Evolutionary conservation across 1,140 invertebrate genomes (phyloP).

Genomic region (Ladona fulva): DNA sequence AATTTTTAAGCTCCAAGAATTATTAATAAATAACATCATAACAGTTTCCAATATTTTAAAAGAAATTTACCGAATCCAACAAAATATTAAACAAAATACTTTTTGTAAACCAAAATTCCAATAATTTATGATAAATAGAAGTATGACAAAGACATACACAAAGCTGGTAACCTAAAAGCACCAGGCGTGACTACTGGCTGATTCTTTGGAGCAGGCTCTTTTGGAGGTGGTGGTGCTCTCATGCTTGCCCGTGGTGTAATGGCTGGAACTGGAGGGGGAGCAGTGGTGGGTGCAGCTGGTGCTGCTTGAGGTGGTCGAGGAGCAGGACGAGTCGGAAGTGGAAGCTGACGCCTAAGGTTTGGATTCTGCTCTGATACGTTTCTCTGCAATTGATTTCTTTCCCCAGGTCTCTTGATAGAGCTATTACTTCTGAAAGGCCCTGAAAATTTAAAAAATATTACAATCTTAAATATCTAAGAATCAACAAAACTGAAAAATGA

Average conservation of each 20-base stretch:
- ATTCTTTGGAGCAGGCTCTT: slow-evolving; percentile 42
- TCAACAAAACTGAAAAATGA: too few relatives aligned
- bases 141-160: not conserved
- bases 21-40: too few relatives aligned
- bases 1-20: not conserved
- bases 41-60: too few relatives aligned
- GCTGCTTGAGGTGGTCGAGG: slow-evolving; percentile 11
- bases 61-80: too few relatives aligned
- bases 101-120: too few relatives aligned
- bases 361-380: too few relatives aligned
- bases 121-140: not conserved
- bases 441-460: too few relatives aligned
- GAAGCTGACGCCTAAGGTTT: too few relatives aligned
- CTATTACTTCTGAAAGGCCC: too few relatives aligned
- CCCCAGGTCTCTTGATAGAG: too few relatives aligned
- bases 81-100: not conserved
- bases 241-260: not conserved
- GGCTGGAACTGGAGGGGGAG: slow-evolving; percentile 10
- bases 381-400: too few relatives aligned
- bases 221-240: slow-evolving; percentile 41
- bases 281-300: slow-evolving; percentile 22
- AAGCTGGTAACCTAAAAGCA: slow-evolving; percentile 30
- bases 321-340: not conserved
- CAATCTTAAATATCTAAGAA: too few relatives aligned
- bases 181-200: slow-evolving; percentile 34